Conservation (phyloP, 2,888 invertebrate species). For the Drepanosiphum platanoidis region DNA sequence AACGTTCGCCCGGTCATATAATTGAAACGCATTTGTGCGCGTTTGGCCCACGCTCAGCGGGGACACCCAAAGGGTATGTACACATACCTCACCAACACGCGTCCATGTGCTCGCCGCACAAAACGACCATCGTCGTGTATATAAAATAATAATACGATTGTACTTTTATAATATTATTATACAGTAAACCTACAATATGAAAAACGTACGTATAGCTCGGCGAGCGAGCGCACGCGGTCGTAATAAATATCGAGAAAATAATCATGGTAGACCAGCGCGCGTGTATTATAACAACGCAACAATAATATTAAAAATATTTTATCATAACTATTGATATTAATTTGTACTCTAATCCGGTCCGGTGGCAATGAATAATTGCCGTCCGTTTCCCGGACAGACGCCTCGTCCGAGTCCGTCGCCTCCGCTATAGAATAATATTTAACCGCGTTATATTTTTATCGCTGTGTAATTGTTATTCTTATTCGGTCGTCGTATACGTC, state of each 20-base stretch:
- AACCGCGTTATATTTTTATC: no score
- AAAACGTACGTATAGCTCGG: background rate
- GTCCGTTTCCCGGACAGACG: constrained; percentile 14
- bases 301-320: background rate
- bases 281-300: constrained; percentile 1
- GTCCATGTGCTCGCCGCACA: constrained; percentile 16
- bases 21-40: constrained; percentile 55
- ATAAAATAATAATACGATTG: constrained; percentile 21
- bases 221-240: background rate
- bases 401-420: background rate
- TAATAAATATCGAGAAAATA: constrained; percentile 28
- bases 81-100: background rate
- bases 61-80: constrained; percentile 54
- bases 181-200: no score
- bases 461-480: no score
- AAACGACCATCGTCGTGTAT: constrained; percentile 24
- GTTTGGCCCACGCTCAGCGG: constrained; percentile 50
- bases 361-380: constrained; percentile 29
- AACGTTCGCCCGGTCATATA: constrained; percentile 41
- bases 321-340: constrained; percentile 23
- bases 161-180: background rate
- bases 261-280: no score
- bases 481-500: no score
- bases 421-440: background rate
- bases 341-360: constrained; percentile 44